Evolutionary conservation across 2,797 vertebrate species (phyloP), one percentile per base, ranked within the genome.

Genomic region (Pterois miles): DNA sequence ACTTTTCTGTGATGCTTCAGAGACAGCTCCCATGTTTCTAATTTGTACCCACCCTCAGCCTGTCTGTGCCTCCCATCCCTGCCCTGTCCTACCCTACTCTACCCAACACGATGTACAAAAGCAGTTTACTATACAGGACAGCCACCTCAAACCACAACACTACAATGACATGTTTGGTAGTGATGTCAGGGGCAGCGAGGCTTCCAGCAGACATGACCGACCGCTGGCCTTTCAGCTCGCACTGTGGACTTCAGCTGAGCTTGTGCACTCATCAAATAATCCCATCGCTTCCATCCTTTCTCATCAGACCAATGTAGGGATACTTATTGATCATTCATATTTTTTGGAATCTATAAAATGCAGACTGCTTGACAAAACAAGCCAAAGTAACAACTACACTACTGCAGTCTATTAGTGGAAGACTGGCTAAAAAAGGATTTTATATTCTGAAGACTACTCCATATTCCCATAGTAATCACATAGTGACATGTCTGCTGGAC

Each of bases 71-170:
- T 10, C 59, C 75, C 29, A 7, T 50, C 43, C 29, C 10, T 12
- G 6, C 48, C 70, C 48, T 14, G 6, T 6, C 40, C 40, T 2
- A 18, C 14, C 40, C 40, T 6, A 18, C 14, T 16, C 40, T 43
- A 70, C 46, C 78, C 66, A 68, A 91, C 89, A 93, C 70, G 22
- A 92, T 88, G 83, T 92, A 92, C 80, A 91, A 91, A 92, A 94
- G 85, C 90, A 88, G 77, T 92, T 92, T 78, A 94, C 89, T 90
- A 92, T 92, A 94, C 91, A 86, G 84, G 91, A 93, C 91, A 82
- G 90, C 92, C 90, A 94, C 87, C 91, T 92, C 84, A 86, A 79
- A 93, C 91, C 90, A 93, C 88, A 79, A 92, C 88, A 92, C 84
- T 76, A 94, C 86, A 81, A 91, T 84, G 80, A 92, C 89, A 94